Conservation (phyloP, 2,888 invertebrate genomes). For the Hofmannophila pseudospretella region DNA sequence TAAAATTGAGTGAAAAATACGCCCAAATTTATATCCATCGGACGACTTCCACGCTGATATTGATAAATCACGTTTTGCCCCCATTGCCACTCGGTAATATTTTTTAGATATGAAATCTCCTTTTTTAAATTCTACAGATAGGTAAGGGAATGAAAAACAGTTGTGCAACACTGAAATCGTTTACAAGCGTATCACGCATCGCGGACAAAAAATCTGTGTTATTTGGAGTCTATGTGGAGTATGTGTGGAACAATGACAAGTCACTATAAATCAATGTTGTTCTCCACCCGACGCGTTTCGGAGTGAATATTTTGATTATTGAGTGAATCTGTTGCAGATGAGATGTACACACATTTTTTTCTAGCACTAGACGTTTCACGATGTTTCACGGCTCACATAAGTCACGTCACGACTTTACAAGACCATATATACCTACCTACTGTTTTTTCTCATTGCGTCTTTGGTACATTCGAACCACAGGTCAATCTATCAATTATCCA, state of each 20-base stretch:
- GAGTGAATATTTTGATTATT: conserved; percentile 14
- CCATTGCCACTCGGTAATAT: conserved; percentile 24
- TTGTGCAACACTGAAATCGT: conserved; percentile 10
- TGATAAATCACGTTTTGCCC: conserved; percentile 42
- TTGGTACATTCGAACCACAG: too few species aligned
- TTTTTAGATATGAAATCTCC: conserved; percentile 7
- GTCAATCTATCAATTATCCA: too few species aligned
- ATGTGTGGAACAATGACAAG: too few species aligned
- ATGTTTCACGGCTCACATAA: too few species aligned
- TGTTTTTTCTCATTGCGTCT: too few species aligned
- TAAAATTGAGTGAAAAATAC: conserved; percentile 45
- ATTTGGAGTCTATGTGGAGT: conserved; percentile 11
- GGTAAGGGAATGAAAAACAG: conserved; percentile 7
- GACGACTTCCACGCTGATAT: conserved; percentile 39
- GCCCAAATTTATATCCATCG: conserved; percentile 51
- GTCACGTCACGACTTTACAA: too few species aligned
- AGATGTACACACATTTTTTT: too few species aligned
- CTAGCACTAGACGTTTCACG: too few species aligned
- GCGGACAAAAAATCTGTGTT: conserved; percentile 24
- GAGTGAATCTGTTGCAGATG: conserved; percentile 19
- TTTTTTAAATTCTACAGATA: conserved; percentile 5
- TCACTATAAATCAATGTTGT: conserved; percentile 22
- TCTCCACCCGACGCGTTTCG: conserved; percentile 10
- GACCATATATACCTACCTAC: too few species aligned
- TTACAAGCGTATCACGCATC: conserved; percentile 16